phyloP scores from a whole-genome alignment of 2,888 invertebrate species.

The Drosophila kambysellisi region DNA sequence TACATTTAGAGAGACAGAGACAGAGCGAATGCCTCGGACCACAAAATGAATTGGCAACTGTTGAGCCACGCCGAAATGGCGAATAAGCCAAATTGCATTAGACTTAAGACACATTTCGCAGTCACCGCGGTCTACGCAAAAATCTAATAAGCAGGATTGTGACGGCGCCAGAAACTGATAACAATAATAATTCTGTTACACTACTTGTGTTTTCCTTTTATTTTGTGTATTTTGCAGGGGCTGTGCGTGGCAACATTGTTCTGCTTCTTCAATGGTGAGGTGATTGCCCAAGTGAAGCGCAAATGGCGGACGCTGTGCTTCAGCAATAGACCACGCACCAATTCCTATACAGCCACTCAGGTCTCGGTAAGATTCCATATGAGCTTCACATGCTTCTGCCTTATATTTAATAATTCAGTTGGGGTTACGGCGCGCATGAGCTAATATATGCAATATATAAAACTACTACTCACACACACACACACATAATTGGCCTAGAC shows the following conservation, averaged over 20 bases:
- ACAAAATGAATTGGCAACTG: constrained; percentile 55
- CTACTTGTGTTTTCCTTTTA: neutral
- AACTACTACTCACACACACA: constrained; percentile 8
- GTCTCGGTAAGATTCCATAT: constrained; percentile 91
- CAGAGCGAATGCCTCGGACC: neutral
- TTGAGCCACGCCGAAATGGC: constrained; percentile 53
- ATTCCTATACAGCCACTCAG: constrained; percentile 94
- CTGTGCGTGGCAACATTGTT: constrained; percentile 96
- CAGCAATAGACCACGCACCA: constrained; percentile 89
- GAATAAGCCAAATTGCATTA: constrained; percentile 63
- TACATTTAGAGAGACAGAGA: neutral
- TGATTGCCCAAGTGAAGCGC: constrained; percentile 93
- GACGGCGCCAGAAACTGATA: constrained; percentile 22
- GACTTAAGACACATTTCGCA: constrained; percentile 23
- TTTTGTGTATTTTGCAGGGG: constrained; percentile 87
- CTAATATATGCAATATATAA: constrained; percentile 44
- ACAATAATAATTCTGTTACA: constrained; percentile 11
- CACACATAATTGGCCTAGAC: constrained; percentile 19
- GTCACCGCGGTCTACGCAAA: constrained; percentile 1
- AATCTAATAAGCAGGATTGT: constrained; percentile 45
- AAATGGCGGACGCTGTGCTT: constrained; percentile 91
- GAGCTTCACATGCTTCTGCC: constrained; percentile 67
- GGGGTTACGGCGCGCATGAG: constrained; percentile 67
- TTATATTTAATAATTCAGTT: constrained; percentile 12
- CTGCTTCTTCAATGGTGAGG: constrained; percentile 98